phyloP scores from a whole-genome alignment of 2,888 invertebrate species.

The Gastrophysa polygoni region DNA sequence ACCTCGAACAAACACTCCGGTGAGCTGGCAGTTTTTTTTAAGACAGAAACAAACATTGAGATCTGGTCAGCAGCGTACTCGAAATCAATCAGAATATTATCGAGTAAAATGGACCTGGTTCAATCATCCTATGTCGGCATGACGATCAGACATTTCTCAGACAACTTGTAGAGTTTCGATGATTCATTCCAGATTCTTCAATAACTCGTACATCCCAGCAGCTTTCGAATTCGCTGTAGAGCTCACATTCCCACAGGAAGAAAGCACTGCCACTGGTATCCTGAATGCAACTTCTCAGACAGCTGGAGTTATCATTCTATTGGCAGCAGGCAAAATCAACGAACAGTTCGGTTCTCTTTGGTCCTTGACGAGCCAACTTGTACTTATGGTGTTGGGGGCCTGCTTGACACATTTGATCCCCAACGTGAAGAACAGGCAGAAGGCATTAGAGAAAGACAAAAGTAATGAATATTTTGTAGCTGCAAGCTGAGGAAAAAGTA shows the following conservation, averaged over 20 bases:
- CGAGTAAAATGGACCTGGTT: too few species aligned
- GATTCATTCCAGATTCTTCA: slow-evolving; percentile 31
- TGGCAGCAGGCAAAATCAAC: background rate
- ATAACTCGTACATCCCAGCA: slow-evolving; percentile 38
- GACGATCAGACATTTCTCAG: too few species aligned
- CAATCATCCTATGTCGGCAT: too few species aligned
- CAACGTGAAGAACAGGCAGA: background rate
- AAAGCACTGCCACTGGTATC: slow-evolving; percentile 40
- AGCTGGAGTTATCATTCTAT: background rate
- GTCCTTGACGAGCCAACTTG: background rate
- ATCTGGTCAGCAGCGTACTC: too few species aligned
- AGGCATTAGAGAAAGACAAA: background rate
- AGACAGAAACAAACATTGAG: too few species aligned
- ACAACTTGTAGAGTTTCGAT: too few species aligned
- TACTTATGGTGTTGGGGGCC: background rate
- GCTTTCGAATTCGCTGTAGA: slow-evolving; percentile 41
- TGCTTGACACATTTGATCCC: background rate
- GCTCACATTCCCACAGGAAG: slow-evolving; percentile 40
- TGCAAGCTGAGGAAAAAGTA: background rate
- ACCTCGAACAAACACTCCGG: too few species aligned
- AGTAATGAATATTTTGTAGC: background rate
- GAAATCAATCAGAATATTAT: too few species aligned
- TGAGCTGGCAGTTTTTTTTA: too few species aligned
- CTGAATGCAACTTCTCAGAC: slow-evolving; percentile 16
- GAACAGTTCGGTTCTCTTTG: background rate